These are phyloP conservation scores for Diabrotica undecimpunctata DNA, from an alignment of 1,140 invertebrate genomes.

Conservation along the genomic window DNA sequence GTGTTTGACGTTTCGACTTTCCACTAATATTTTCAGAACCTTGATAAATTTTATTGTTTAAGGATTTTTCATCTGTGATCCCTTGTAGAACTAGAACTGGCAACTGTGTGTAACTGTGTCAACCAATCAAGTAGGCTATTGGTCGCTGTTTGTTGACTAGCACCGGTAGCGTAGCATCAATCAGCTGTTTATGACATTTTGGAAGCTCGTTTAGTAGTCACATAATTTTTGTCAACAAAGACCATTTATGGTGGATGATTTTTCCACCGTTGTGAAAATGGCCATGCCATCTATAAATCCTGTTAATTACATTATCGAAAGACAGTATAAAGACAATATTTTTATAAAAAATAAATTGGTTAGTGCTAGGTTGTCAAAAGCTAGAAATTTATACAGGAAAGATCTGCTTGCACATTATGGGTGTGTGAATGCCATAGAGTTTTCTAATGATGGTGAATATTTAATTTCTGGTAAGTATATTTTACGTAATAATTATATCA, in stretches of 20 bases:
- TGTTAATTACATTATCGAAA: conserved; percentile 49
- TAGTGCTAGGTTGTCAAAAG: conserved; percentile 58
- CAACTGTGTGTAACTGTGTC: too few relatives aligned
- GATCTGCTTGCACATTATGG: conserved; percentile 88
- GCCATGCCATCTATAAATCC: conserved; percentile 51
- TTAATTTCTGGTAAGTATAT: conserved; percentile 77
- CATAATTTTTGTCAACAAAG: conserved; percentile 33
- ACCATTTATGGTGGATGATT: conserved; percentile 20
- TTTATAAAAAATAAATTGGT: conserved; percentile 57
- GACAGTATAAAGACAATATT: conserved; percentile 51
- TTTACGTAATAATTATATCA: conserved; percentile 10
- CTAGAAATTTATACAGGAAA: conserved; percentile 75
- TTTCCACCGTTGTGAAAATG: conserved; percentile 40
- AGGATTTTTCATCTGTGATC: too few relatives aligned
- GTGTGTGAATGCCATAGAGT: conserved; percentile 96
- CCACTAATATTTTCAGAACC: too few relatives aligned
- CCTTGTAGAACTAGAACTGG: too few relatives aligned
- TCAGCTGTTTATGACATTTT: conserved; percentile 14
- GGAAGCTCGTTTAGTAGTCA: conserved; percentile 1
- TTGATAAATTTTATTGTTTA: too few relatives aligned
- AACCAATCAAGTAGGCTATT: neutral
- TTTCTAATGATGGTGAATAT: conserved; percentile 80
- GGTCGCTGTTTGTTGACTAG: neutral
- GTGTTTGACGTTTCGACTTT: too few relatives aligned
- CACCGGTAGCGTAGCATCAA: neutral